Base-by-base conservation (phyloP, 2,113 vertebrate genomes). In the Nannospalax galili region DNA sequence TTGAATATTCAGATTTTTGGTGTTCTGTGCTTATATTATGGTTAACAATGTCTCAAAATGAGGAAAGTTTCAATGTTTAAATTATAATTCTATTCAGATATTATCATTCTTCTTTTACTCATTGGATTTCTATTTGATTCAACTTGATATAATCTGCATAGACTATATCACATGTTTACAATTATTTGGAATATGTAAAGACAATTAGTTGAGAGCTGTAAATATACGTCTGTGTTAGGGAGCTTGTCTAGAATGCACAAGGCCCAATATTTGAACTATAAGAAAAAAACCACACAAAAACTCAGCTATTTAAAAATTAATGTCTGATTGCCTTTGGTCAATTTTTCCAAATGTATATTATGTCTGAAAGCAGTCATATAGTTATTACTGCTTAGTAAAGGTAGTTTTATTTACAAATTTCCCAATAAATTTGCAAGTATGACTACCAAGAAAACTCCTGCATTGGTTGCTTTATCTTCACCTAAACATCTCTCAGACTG, bases 61-160 rank as follows among this genome's bases (percentile, higher is more conserved):
- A 93, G 37, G 19, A n/a, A 6, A 77, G 45, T 73, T 75, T 26
- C 26, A 77, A 37, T 86, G 35, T 88, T 30, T 65, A 58, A 73
- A 82, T 42, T n/a, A 58, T 5, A 78, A 30, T 20, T 10, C 6
- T 45, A 56, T 19, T 69, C 26, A 48, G 1, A 79, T 70, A 30
- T 42, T 86, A 89, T 45, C 32, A 60, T 62, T 85, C 88, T 11
- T 52, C 37, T 24, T 72, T 92, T 85, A 40, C 65, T 28, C 12
- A 67, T 42, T 58, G 77, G 6, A 81, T 84, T 77, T 96, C 58
- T 93, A 19, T 78, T 90, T 69, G 5, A 15, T 92, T 91, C n/a
- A 75, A 19, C 9, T 80, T 92, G 12, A 67, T 60, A 64, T 37
- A 62, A 91, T 7, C 14, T 69, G 32, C 24, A 72, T 95, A 74